Evolutionary conservation across 1,140 invertebrate genomes (phyloP), one percentile per base, ranked within the genome.

Genomic region (Leptoteleia sp.): DNA sequence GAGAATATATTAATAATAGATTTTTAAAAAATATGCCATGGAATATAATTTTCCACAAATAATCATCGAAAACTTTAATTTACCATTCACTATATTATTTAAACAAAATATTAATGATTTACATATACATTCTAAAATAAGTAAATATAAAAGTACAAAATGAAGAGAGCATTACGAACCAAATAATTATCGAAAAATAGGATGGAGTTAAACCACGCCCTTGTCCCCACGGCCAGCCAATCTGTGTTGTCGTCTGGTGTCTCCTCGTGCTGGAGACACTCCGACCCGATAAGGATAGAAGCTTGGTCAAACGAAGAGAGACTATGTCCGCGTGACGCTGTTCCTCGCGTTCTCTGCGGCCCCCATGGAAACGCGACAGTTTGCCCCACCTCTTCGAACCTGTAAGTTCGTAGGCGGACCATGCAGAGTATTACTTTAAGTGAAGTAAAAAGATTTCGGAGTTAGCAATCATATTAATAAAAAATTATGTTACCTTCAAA

Each of bases 201-300:
- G 68, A 88, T 86, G 87, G 85, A 83, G 84, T 83, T 77, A 82
- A 81, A 86, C 87, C 87, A 88, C 87, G 87, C 87, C 86, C 79
- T 72, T 86, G 84, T 85, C 85, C 82, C 82, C 82, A 71, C 73
- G 42, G 15, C 31, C 80, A 79, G 59, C 87, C 86, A 88, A 88
- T 88, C 82, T 31, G 19, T 22, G 67, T 48, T 87, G 86, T 87
- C 85, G 86, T 70, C 71, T 68, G 64, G 61, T 82, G 81, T 85
- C 80, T 81, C 85, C 81, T 79, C 71, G 71, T 72, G 45, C 80
- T 77, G 79, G 82, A 76, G 81, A 85, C 86, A 88, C 82, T 86
- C 81, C 75, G 70, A 83, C 76, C 67, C 76, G 78, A 83, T 67
- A 65, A 76, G 77, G 81, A 87, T 78, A 70, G 64, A 75, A 77